These are phyloP conservation scores for Brachystomella parvula DNA, from an alignment of 1,140 invertebrate species.

Conservation along the genomic window DNA sequence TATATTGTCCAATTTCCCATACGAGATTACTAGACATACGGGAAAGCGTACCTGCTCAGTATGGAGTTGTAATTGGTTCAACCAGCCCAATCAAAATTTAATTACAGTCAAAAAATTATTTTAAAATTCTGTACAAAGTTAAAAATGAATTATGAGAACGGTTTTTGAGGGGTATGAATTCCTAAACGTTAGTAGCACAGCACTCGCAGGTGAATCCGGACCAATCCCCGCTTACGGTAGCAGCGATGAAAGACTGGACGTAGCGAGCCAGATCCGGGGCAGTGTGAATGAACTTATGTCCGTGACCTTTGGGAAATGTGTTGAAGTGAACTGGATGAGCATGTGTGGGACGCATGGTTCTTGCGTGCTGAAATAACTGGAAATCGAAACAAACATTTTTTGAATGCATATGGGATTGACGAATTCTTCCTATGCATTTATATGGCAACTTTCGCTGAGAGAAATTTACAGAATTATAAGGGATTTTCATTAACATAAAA, in stretches of 20 bases:
- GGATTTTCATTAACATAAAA: too few relatives aligned
- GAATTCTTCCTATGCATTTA: too few relatives aligned
- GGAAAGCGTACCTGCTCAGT: too few relatives aligned
- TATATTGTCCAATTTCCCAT: not conserved
- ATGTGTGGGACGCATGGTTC: not conserved
- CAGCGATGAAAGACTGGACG: not conserved
- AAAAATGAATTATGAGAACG: not conserved
- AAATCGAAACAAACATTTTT: too few relatives aligned
- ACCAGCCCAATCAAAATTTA: not conserved
- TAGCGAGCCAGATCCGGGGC: not conserved
- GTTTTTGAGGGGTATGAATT: not conserved
- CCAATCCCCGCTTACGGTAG: not conserved
- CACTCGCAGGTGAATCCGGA: not conserved
- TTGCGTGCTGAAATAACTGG: not conserved
- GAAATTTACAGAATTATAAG: too few relatives aligned
- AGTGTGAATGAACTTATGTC: conserved; percentile 8
- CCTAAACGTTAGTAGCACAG: not conserved
- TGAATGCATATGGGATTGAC: too few relatives aligned
- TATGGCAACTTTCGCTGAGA: too few relatives aligned
- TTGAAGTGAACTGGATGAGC: conserved; percentile 2
- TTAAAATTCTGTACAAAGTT: not conserved
- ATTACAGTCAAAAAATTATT: not conserved
- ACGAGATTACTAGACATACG: too few relatives aligned
- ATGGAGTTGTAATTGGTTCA: too few relatives aligned
- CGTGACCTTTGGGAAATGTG: not conserved